phyloP scores from a whole-genome alignment of 2,113 vertebrate species.

The Proterorhinus semilunaris region DNA sequence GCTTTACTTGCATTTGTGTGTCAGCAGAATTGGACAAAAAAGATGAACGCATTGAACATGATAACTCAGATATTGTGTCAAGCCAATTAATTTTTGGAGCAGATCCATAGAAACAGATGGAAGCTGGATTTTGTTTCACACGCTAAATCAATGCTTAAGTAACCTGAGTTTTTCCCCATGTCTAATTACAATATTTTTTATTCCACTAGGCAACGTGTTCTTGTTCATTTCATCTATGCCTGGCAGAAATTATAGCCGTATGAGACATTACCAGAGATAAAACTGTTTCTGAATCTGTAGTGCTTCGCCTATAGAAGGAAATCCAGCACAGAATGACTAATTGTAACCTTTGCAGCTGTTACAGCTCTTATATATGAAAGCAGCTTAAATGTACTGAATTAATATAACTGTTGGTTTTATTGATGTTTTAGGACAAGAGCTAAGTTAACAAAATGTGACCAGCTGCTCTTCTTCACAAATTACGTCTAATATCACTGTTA shows the following conservation, averaged over 20 bases:
- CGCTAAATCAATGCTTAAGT: conserved; percentile 9
- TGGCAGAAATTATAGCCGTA: conserved; percentile 6
- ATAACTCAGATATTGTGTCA: neutral
- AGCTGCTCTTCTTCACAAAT: neutral
- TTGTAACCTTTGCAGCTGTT: neutral
- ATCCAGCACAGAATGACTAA: neutral
- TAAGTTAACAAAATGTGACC: neutral
- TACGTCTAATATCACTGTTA: neutral
- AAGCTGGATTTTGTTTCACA: conserved; percentile 3
- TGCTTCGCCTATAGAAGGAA: neutral
- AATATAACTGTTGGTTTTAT: neutral
- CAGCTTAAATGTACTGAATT: neutral
- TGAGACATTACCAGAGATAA: neutral
- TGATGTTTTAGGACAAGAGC: neutral
- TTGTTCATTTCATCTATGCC: conserved; percentile 1
- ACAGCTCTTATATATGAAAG: neutral
- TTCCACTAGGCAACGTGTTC: neutral
- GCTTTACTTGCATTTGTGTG: neutral
- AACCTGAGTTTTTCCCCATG: conserved; percentile 4
- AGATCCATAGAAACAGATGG: conserved; percentile 3
- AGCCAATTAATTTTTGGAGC: conserved; percentile 13
- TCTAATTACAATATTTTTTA: conserved; percentile 7
- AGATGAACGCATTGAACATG: neutral
- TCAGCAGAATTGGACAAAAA: conserved; percentile 1
- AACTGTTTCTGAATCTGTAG: neutral